Evolutionary conservation across 2,113 vertebrate genomes (phyloP).

Genomic region (Pogona vitticeps): DNA sequence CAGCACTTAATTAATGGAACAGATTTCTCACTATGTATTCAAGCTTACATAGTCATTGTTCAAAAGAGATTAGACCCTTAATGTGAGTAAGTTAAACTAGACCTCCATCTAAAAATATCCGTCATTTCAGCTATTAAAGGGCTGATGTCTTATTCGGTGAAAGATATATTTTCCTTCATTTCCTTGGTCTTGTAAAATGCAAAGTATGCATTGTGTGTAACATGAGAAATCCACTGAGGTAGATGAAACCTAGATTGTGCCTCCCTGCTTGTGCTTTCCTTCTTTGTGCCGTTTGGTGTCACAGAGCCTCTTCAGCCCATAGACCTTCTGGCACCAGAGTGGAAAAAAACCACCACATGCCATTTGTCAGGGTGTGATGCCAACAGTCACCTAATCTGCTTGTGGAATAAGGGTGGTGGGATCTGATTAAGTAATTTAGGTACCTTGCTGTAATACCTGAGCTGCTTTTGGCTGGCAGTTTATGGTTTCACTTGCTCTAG

Average conservation of each 20-base stretch:
- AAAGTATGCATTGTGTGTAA: slow-evolving; percentile 73
- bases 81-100: slow-evolving; percentile 70
- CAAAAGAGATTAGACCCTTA: slow-evolving; percentile 68
- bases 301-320: slow-evolving; percentile 60
- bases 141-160: slow-evolving; percentile 66
- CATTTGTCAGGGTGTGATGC: slow-evolving; percentile 72
- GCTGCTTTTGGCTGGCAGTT: slow-evolving; percentile 59
- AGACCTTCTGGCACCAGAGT: slow-evolving; percentile 81
- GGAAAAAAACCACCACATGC: slow-evolving; percentile 54
- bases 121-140: slow-evolving; percentile 68
- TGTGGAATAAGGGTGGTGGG: slow-evolving; percentile 56
- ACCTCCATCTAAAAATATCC: slow-evolving; percentile 72
- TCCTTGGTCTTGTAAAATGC: slow-evolving; percentile 66
- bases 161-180: slow-evolving; percentile 74
- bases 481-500: not conserved
- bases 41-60: slow-evolving; percentile 66
- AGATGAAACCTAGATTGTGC: slow-evolving; percentile 74
- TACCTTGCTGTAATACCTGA: slow-evolving; percentile 55
- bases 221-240: slow-evolving; percentile 61
- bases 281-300: slow-evolving; percentile 60
- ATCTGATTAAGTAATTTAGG: slow-evolving; percentile 67
- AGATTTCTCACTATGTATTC: slow-evolving; percentile 67
- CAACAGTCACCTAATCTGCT: slow-evolving; percentile 76
- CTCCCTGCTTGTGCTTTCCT: slow-evolving; percentile 51
- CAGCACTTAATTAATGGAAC: slow-evolving; percentile 72